phyloP scores from a whole-genome alignment of 2,113 vertebrate genomes.

The Dinomys branickii region DNA sequence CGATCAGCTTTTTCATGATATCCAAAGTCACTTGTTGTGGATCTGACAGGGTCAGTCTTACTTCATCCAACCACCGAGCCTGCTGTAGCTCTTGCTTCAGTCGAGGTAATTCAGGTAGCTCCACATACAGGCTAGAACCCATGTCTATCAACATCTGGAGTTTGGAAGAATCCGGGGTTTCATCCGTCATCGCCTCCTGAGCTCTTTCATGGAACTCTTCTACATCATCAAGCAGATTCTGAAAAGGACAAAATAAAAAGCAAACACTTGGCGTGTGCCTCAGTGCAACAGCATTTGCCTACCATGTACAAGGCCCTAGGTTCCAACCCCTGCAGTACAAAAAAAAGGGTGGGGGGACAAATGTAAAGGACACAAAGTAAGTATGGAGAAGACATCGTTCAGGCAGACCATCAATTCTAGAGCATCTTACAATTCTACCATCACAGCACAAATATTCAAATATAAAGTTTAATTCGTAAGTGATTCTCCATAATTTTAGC shows the following conservation, averaged over 20 bases:
- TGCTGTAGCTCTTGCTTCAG: slow-evolving; percentile 97
- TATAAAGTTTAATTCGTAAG: not conserved
- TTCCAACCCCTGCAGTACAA: not conserved
- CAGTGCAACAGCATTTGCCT: not conserved
- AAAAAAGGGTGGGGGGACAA: not conserved
- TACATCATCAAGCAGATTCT: slow-evolving; percentile 98
- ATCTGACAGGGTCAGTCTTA: slow-evolving; percentile 94
- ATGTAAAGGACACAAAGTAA: slow-evolving; percentile 35
- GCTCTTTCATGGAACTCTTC: slow-evolving; percentile 98
- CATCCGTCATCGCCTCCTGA: slow-evolving; percentile 94
- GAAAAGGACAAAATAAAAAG: slow-evolving; percentile 51
- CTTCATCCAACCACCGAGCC: slow-evolving; percentile 99
- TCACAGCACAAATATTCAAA: not conserved
- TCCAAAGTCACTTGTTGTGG: slow-evolving; percentile 96
- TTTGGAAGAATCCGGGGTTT: slow-evolving; percentile 95
- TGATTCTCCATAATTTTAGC: slow-evolving; percentile 38
- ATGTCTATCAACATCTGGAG: slow-evolving; percentile 95
- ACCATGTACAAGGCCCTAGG: not conserved
- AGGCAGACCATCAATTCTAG: slow-evolving; percentile 36
- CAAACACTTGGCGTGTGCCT: not conserved
- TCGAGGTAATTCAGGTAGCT: slow-evolving; percentile 94
- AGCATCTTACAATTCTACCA: slow-evolving; percentile 3
- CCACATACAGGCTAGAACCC: slow-evolving; percentile 95
- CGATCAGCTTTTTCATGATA: slow-evolving; percentile 97
- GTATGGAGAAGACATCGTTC: not conserved